Base-by-base conservation (phyloP, 2,888 invertebrate species). In the Cerceris rybyensis region DNA sequence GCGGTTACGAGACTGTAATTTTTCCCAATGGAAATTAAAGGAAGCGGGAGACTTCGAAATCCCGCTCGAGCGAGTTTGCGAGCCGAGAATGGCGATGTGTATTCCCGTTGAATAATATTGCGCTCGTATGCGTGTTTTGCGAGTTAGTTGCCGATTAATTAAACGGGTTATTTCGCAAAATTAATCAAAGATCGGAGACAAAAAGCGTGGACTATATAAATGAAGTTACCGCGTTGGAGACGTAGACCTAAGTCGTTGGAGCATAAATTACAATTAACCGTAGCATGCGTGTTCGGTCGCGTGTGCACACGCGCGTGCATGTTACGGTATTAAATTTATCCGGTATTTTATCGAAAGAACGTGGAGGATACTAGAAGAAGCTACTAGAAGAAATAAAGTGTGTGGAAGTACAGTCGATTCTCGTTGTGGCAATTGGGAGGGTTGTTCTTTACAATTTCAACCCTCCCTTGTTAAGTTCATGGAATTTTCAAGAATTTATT, bases 231-330 rank as follows among this genome's bases (percentile, higher is more conserved):
- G 68, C 17, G 63, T 42, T 4, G 28, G 28, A 70, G 77, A 82
- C 66, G 70, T 60, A 70, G 61, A 70, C 66, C 68, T 59, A 73
- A 80, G 69, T 80, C 83, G 80, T 69, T 61, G 61, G 79, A 59
- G 73, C 82, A 87, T 87, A 88, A 88, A 88, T 88, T 87, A 86
- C 87, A 88, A 88, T 87, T 87, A 88, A 85, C 86, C 79, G 78
- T 76, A 80, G 77, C 75, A 77, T 80, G 81, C 78, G 77, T 71
- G 74, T 70, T 57, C 61, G 28, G 28, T 67, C 75, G 79, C 80
- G 80, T 78, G 83, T 70, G 78, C 65, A 75, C 77, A 82, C 75
- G 85, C 82, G 78, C 79, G 72, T 75, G 78, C 81, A 72, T 16
- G 70, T 80, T 75, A 72, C 76, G 73, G 76, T 78, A 75, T 84